Base-by-base conservation (phyloP, 2,888 invertebrate genomes). In the Margaritifera margaritifera region DNA sequence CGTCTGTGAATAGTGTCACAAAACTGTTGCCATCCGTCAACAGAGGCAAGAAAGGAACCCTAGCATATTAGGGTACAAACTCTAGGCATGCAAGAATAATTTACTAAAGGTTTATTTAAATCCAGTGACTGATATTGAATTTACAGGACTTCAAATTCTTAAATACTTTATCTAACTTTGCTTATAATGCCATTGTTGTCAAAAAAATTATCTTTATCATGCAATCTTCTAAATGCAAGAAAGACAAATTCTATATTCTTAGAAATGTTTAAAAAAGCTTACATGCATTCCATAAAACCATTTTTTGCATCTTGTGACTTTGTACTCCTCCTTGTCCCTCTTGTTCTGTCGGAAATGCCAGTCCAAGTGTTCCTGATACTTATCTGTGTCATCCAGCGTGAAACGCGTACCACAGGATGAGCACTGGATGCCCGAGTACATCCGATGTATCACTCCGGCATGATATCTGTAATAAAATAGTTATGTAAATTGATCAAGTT, bases 341-440 rank as follows among this genome's bases (percentile, higher is more conserved):
- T 96, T 91, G 91, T 99, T 99, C 90, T 96, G 96, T 24, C 84
- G 71, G 91, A 99, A 98, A 91, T 99, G 99, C 98, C 98, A 99
- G 91, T 99, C 99, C 74, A 99, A 92, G 91, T 99, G 99, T 88
- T 96, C 95, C 84, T 90, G 85, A 90, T 98, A 99, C 75, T 94
- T 93, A 79, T 94, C 94, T 19, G 94, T 90, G 76, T 85, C 83
- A 58, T 96, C 95, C 0, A 95, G 94, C n/a, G 95, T 94, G 90
- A 98, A 98, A 59, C 98, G 93, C 71, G 96, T 93, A 51, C 98
- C 99, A 91, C 99, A 99, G 65, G 96, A 95, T 77, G 96, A 94
- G 91, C 99, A 99, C 88, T 98, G 98, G 93, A 96, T 95, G 55
- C 98, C 98, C 70, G 93, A 93, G 90, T 96, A 97, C 27, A 88